Conservation (phyloP, 2,888 invertebrate species). For the Cephus nigrinus region DNA sequence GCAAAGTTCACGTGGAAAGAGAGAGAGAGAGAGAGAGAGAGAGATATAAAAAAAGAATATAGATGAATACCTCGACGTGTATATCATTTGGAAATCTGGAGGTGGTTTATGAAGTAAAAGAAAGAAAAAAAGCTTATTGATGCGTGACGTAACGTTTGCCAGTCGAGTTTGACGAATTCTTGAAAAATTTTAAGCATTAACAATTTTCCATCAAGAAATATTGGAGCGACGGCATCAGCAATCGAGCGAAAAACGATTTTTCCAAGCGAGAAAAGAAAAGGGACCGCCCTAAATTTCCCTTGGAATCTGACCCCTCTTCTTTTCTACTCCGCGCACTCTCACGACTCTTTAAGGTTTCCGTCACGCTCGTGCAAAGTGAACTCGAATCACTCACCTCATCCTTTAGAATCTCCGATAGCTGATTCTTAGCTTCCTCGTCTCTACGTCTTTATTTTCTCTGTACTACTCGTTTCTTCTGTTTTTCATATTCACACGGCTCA, state of each 20-base stretch:
- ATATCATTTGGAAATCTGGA: neutral
- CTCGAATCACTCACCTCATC: neutral
- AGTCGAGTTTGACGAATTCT: neutral
- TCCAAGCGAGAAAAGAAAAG: neutral
- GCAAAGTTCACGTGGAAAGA: neutral
- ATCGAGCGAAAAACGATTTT: neutral
- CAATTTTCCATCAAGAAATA: neutral
- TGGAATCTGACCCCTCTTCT: neutral
- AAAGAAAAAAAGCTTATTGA: neutral
- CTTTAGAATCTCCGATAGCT: neutral
- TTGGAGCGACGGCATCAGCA: neutral
- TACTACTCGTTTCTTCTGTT: neutral
- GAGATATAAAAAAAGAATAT: neutral
- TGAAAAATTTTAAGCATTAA: neutral
- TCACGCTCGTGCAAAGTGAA: neutral
- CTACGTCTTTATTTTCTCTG: constrained; percentile 9
- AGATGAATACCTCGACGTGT: neutral
- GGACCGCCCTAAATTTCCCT: neutral
- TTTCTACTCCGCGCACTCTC: neutral
- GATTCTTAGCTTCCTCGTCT: neutral
- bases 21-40: neutral
- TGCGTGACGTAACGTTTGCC: neutral
- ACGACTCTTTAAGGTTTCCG: neutral
- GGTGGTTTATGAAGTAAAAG: neutral
- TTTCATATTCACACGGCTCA: too few relatives aligned